Base-by-base conservation (phyloP, 64 coral and sea anemone species). In the Actinia equina region DNA sequence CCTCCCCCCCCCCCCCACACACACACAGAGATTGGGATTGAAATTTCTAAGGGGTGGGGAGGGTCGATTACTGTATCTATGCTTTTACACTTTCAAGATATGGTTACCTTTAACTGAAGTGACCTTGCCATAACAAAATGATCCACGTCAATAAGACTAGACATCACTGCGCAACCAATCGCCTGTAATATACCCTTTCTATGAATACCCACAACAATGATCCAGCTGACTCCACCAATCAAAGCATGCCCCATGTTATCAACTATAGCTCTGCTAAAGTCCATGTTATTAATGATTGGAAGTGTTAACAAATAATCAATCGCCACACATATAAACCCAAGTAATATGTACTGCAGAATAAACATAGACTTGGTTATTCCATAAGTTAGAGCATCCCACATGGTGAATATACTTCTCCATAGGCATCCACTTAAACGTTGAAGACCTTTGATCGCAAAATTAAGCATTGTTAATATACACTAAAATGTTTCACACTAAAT, bases 121-220 rank as follows among this genome's bases (percentile, higher is more conserved):
- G 83, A 85, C 30, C 26, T 14, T 85, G 83, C 83, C 53, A 85
- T 57, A 6, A 85, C n/a, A 44, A 85, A 85, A 85, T 85, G 83
- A 43, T 85, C 83, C 3, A 60, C 23, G 62, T 85, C 83, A 85
- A 85, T n/a, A 51, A 42, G 43, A 85, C 83, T 60, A 27, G 83
- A 85, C 83, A 85, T 57, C 26, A 37, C 56, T 0, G 83, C 52
- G 44, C 83, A 85, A 43, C 52, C 19, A 63, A 61, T 8, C 10
- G 83, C 52, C 10, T 85, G 55, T 52, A 85, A 1, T 7, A 85
- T 41, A 4, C 83, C 55, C 16, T 85, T n/a, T 37, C 54, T 85
- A 9, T 42, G 59, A 85, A 63, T 85, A 11, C 83, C 83, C 30
- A 59, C 49, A 26, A 85, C 83, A 53, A 62, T 60, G 4, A 85